These are phyloP conservation scores for Hyperoplus immaculatus DNA, from an alignment of 2,797 vertebrate species.

Conservation along the genomic window DNA sequence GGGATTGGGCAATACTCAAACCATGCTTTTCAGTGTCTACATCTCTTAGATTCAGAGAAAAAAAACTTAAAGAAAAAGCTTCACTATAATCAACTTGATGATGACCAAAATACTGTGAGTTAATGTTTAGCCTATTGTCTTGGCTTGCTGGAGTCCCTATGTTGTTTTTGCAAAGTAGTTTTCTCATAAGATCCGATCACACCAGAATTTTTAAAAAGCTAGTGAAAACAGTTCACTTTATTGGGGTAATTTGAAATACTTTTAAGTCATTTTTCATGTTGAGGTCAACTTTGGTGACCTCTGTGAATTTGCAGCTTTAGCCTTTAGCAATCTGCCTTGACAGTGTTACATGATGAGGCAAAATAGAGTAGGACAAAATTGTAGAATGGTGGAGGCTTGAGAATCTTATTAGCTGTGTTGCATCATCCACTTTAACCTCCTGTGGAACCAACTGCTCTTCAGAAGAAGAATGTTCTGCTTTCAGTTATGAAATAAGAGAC, in stretches of 20 bases:
- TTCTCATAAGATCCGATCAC: neutral
- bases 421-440: slow-evolving; percentile 1
- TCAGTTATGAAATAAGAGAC: neutral
- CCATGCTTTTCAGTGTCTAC: neutral
- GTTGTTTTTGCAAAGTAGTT: neutral
- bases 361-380: neutral
- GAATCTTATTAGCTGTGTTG: neutral
- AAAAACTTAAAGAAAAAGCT: neutral
- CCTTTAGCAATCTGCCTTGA: neutral
- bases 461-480: neutral
- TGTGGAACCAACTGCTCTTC: neutral
- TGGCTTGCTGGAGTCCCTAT: neutral
- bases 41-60: neutral
- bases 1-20: neutral
- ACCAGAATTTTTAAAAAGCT: neutral
- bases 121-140: neutral
- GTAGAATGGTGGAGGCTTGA: neutral
- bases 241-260: no score
- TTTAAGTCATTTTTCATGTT: neutral
- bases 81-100: neutral
- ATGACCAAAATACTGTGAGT: neutral
- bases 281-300: neutral
- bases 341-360: neutral
- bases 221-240: neutral
- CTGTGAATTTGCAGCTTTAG: neutral